phyloP scores from a whole-genome alignment of 2,113 vertebrate species.

The Pygoscelis antarcticus region DNA sequence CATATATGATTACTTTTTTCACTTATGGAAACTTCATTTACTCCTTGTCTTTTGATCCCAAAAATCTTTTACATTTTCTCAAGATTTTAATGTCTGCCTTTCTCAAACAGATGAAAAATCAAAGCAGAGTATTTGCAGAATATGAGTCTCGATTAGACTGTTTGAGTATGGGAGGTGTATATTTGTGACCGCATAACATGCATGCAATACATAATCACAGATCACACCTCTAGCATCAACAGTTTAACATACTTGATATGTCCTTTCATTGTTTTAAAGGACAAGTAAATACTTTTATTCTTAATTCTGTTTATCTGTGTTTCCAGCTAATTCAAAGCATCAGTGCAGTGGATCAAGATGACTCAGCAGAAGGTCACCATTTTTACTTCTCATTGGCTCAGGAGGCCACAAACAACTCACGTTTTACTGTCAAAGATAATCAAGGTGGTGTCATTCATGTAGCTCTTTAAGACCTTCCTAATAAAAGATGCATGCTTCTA shows the following conservation, averaged over 20 bases:
- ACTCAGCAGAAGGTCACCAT: slow-evolving; percentile 79
- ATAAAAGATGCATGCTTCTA: neutral
- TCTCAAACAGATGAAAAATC: slow-evolving; percentile 9
- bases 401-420: slow-evolving; percentile 79
- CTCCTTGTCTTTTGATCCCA: neutral
- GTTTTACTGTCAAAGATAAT: slow-evolving; percentile 89
- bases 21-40: neutral
- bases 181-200: neutral
- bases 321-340: slow-evolving; percentile 86
- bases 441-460: slow-evolving; percentile 75
- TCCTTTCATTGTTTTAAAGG: neutral
- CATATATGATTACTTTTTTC: neutral
- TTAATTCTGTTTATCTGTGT: neutral
- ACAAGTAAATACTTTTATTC: neutral
- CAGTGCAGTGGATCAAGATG: slow-evolving; percentile 87
- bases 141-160: neutral
- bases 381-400: slow-evolving; percentile 85
- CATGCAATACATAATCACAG: neutral
- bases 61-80: neutral
- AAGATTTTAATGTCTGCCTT: neutral
- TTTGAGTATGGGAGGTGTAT: neutral
- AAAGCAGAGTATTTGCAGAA: neutral
- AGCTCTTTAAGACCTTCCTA: neutral
- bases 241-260: neutral
- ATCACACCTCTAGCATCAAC: neutral